Evolutionary conservation across 2,797 vertebrate species (phyloP).

Genomic region (Botia kubotai): DNA sequence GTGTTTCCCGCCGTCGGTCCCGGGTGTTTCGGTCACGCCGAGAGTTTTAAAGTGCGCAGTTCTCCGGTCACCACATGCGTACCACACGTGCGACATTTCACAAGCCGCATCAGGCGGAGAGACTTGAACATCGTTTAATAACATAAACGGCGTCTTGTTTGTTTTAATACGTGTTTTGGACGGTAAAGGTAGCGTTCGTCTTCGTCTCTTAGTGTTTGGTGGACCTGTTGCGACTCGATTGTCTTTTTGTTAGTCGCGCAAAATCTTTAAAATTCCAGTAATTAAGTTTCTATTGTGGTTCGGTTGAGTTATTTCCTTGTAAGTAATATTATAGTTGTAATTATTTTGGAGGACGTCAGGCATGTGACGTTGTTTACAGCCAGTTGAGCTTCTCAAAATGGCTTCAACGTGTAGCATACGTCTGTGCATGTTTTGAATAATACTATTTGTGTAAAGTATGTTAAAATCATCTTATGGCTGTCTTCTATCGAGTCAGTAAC

Average conservation of each 20-base stretch:
- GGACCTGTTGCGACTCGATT: conserved; percentile 10
- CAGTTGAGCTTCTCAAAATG: conserved; percentile 29
- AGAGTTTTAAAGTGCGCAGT: conserved; percentile 38
- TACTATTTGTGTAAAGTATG: background rate
- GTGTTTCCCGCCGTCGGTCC: conserved; percentile 36
- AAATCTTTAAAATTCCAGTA: background rate
- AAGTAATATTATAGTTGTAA: background rate
- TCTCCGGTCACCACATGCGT: conserved; percentile 1
- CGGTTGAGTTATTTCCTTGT: too few species aligned
- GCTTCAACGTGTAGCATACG: background rate
- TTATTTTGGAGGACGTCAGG: background rate
- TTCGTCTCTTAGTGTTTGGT: background rate
- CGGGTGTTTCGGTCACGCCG: conserved; percentile 37
- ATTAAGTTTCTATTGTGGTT: background rate
- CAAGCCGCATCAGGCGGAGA: background rate
- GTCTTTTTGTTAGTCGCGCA: too few species aligned
- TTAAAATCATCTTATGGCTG: background rate
- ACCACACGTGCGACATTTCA: background rate
- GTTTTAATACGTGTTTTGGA: background rate
- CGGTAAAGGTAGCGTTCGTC: background rate
- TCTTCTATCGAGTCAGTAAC: too few species aligned
- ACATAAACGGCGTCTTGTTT: background rate
- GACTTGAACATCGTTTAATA: background rate
- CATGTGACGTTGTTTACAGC: conserved; percentile 28
- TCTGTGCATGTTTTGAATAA: background rate